Evolutionary conservation across 2,888 invertebrate species (phyloP).

Genomic region (Agrotis ipsilon): DNA sequence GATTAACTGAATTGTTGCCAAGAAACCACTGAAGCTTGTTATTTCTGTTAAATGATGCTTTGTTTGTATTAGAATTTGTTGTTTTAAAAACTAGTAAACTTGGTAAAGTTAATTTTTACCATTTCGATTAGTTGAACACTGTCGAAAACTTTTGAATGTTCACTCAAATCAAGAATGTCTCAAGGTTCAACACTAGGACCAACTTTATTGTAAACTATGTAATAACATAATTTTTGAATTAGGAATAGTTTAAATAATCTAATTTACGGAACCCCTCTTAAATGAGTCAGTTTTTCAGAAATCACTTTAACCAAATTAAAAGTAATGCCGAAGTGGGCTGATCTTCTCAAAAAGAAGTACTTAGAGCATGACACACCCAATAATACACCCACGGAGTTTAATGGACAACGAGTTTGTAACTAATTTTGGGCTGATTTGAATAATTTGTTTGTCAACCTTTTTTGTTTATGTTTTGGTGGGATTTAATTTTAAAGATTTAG

Average conservation of each 20-base stretch:
- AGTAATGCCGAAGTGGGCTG: constrained; percentile 53
- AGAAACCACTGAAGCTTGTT: constrained; percentile 13
- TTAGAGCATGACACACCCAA: constrained; percentile 55
- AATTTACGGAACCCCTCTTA: constrained; percentile 34
- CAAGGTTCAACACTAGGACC: not conserved
- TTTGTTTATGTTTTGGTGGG: not conserved
- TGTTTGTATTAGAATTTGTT: not conserved
- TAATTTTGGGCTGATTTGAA: constrained; percentile 6
- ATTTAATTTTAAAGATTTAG: too few species aligned
- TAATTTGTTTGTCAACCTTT: not conserved
- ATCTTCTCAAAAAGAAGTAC: constrained; percentile 43
- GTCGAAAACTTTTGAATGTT: not conserved
- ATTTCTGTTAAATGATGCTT: constrained; percentile 5
- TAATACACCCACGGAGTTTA: constrained; percentile 48
- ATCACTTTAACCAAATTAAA: constrained; percentile 57
- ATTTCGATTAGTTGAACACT: not conserved
- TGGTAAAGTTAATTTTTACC: not conserved
- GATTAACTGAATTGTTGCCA: constrained; percentile 9
- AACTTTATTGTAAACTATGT: not conserved
- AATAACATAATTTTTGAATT: too few species aligned
- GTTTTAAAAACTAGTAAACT: not conserved
- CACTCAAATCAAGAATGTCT: not conserved
- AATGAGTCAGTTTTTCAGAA: constrained; percentile 22
- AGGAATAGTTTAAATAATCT: not conserved
- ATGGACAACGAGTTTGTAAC: constrained; percentile 13